Percentiles rank a stretch among this genome's conserved stretches.
These are phyloP conservation scores for Heterochromis multidens DNA, from an alignment of 2,113 vertebrate genomes.

Conservation along the genomic window DNA sequence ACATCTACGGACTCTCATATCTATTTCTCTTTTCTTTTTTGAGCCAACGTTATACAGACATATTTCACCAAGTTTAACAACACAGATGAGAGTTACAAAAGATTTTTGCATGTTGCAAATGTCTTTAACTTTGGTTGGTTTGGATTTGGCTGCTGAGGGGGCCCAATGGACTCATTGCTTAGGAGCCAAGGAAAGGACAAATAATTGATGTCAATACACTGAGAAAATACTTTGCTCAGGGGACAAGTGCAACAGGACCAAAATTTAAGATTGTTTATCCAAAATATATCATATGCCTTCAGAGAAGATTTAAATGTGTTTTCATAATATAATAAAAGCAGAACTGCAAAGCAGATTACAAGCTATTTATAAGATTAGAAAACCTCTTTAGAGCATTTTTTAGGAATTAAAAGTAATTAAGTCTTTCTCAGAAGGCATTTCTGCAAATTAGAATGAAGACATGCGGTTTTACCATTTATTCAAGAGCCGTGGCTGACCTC, in stretches of 20 bases:
- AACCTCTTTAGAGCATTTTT: background rate
- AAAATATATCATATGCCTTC: background rate
- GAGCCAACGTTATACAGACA: background rate
- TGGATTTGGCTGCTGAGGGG: background rate
- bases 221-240: background rate
- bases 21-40: background rate
- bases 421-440: background rate
- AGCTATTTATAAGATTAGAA: background rate
- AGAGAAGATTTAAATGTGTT: background rate
- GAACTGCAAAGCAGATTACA: background rate
- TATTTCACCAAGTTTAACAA: background rate
- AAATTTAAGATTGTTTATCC: background rate
- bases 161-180: background rate
- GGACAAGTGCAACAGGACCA: background rate
- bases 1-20: background rate
- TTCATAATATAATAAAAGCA: background rate
- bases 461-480: background rate
- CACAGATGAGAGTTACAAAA: background rate
- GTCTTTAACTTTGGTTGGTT: slow-evolving; percentile 21
- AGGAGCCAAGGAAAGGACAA: background rate
- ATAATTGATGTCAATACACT: background rate
- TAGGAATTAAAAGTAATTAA: background rate
- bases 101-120: background rate
- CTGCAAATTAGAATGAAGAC: background rate
- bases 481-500: background rate